Conservation (phyloP, 2,113 vertebrate species). For the Otus sunia region DNA sequence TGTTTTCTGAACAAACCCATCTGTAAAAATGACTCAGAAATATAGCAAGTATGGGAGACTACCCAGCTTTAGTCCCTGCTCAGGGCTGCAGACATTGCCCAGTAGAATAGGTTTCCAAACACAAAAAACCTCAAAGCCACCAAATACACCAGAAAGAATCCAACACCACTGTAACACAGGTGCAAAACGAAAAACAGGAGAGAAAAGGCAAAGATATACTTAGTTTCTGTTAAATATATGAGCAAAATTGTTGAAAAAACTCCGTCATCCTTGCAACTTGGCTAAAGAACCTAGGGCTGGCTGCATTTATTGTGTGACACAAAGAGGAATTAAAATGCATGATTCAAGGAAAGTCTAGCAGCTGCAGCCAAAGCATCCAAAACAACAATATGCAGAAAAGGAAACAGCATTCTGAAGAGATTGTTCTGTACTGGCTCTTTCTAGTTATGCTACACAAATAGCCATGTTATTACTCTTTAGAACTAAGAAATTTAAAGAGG, state of each 20-base stretch:
- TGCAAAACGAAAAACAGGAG: neutral
- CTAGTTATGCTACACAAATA: neutral
- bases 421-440: neutral
- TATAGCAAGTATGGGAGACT: neutral
- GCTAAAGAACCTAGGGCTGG: neutral
- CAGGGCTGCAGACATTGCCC: neutral
- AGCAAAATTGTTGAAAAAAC: neutral
- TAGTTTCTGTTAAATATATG: fast-evolving
- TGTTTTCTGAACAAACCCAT: neutral
- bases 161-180: neutral
- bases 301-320: neutral
- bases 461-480: neutral
- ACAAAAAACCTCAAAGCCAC: fast-evolving
- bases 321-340: neutral
- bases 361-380: neutral
- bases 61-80: neutral
- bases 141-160: neutral
- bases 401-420: neutral
- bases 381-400: neutral
- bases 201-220: neutral
- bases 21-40: neutral
- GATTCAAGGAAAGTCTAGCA: neutral
- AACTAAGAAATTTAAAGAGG: neutral
- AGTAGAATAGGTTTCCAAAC: fast-evolving
- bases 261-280: neutral